A percentile compares a stretch with the other conserved stretches of the same genome.
Conservation (phyloP, 37 sponge, comb jelly and placozoan species). For the Spongilla lacustris region DNA sequence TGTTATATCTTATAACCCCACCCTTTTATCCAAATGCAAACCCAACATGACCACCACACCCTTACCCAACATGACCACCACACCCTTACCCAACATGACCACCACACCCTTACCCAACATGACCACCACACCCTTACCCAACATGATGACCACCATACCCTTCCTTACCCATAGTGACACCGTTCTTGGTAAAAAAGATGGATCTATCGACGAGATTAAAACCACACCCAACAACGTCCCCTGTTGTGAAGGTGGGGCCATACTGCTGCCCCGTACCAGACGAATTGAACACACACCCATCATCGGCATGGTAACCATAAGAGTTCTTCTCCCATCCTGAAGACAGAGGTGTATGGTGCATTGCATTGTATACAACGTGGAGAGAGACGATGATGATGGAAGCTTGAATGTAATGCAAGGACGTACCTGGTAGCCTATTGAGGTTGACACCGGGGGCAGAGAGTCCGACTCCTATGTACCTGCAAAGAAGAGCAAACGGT, state of each 20-base stretch:
- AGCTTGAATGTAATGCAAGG: too few relatives aligned
- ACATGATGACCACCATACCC: neutral
- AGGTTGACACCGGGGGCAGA: conserved; percentile 72
- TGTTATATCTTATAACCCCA: too few relatives aligned
- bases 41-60: too few relatives aligned
- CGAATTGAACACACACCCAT: conserved; percentile 91
- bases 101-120: too few relatives aligned
- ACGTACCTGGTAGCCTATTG: conserved; percentile 83
- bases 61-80: too few relatives aligned
- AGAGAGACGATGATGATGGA: too few relatives aligned
- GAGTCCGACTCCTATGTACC: conserved; percentile 95
- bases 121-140: neutral
- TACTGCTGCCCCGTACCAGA: conserved; percentile 89
- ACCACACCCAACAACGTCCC: conserved; percentile 98
- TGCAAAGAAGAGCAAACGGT: conserved; percentile 2
- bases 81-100: too few relatives aligned
- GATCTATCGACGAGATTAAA: conserved; percentile 89
- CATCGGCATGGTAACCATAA: conserved; percentile 99
- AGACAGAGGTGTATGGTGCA: neutral
- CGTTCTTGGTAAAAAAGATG: conserved; percentile 98
- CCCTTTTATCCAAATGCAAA: too few relatives aligned
- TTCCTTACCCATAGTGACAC: conserved; percentile 82
- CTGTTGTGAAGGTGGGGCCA: conserved; percentile 97
- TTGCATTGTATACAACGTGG: neutral
- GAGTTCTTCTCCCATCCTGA: conserved; percentile 97